Evolutionary conservation across 2,797 vertebrate species (phyloP).

Genomic region (Eulemur coronatus): DNA sequence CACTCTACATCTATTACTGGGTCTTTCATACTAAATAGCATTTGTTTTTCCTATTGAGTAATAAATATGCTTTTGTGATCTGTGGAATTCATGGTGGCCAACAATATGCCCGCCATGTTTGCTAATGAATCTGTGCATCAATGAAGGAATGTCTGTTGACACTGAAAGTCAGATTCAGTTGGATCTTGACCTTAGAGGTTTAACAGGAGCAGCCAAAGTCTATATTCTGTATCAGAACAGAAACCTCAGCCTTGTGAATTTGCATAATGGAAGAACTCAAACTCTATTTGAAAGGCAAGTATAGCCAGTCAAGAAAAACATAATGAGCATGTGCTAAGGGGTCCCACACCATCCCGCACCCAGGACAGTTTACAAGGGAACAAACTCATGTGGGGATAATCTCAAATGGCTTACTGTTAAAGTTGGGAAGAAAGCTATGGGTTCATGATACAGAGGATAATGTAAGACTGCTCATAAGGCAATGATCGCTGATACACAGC

Average conservation of each 20-base stretch:
- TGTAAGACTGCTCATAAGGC: neutral
- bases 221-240: neutral
- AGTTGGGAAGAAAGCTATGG: neutral
- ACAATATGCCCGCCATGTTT: neutral
- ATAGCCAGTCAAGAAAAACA: neutral
- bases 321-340: neutral
- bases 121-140: slow-evolving; percentile 26
- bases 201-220: neutral
- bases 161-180: slow-evolving; percentile 31
- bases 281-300: neutral
- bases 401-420: neutral
- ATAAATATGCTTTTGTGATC: neutral
- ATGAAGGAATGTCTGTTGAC: slow-evolving; percentile 25
- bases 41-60: neutral
- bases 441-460: neutral
- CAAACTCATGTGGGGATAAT: neutral
- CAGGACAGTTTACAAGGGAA: neutral
- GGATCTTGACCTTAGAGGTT: slow-evolving; percentile 27
- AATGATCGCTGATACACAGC: neutral
- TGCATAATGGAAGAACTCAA: neutral
- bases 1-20: neutral
- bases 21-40: neutral
- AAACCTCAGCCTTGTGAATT: neutral
- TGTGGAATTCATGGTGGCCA: slow-evolving; percentile 10
- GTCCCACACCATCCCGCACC: neutral